Base-by-base conservation (phyloP, 1,140 invertebrate species). In the Littorina saxatilis region DNA sequence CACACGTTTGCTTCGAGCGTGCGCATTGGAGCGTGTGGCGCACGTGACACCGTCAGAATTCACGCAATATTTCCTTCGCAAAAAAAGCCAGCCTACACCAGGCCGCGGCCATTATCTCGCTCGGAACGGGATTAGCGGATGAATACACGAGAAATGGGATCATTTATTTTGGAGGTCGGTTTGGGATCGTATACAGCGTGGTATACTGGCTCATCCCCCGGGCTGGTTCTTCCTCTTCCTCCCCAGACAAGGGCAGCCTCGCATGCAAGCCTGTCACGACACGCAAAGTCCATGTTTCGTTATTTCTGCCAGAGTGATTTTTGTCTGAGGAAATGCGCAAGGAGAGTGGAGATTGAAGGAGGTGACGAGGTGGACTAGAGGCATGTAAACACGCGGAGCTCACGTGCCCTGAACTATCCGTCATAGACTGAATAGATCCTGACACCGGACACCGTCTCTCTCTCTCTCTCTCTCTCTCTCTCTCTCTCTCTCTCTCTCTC, bases 1-100 rank as follows among this genome's bases (percentile, higher is more conserved):
- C 35, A 70, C 68, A 70, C 68, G 68, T 70, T 37, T 17, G 37
- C 35, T 70, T 9, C 68, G 37, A 35, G 68, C 68, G 68, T 70
- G 68, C 68, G 68, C 68, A 40, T 37, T 70, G 68, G 39, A 40
- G 37, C 37, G 68, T 70, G 37, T 9, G 39, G 39, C 35, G 37
- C 68, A 70, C 68, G 68, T 70, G 68, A 70, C 68, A 70, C 20
- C 9, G 29, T 1, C 35, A 32, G 68, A 70, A 70, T 40, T 70
- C 68, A 70, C 68, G 68, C 68, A 37, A 70, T 40, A 39, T 39
- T 70, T 40, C 68, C 35, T 20, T 27, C 23, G 68, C 68, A n/a
- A 37, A 37, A 63, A 32, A 27, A 58, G 55, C n/a, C 55, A 27
- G 55, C 55, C n/a, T n/a, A n/a, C n/a, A 23, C 13, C 55, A 4